These are phyloP conservation scores for Ginglymostoma cirratum DNA, from an alignment of 2,113 vertebrate genomes.

Conservation along the genomic window DNA sequence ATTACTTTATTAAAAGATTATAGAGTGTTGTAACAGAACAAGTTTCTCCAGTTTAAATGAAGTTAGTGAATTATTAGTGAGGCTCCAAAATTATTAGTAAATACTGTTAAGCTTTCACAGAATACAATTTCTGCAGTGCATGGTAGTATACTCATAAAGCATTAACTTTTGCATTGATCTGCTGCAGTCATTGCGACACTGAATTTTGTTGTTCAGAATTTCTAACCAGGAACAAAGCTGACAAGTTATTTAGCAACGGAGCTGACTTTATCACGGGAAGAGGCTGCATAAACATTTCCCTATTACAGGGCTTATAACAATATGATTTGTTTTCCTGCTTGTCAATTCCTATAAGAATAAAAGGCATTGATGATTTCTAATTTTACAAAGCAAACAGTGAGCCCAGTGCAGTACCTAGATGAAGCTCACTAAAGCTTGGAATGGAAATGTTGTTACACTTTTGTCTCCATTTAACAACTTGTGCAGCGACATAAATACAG, in stretches of 20 bases:
- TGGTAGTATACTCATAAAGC: not conserved
- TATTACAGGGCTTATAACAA: not conserved
- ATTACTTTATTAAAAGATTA: not conserved
- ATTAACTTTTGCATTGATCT: constrained; percentile 31
- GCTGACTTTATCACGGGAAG: not conserved
- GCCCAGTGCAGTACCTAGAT: not conserved
- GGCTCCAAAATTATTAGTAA: not conserved
- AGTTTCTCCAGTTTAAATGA: not conserved
- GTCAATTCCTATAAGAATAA: not conserved
- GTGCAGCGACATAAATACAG: constrained; percentile 25
- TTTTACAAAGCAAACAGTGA: not conserved
- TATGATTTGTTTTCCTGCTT: no score
- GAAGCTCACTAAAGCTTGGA: not conserved
- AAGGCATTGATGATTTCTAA: constrained; percentile 1
- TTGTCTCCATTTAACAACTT: not conserved
- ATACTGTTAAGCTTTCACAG: not conserved
- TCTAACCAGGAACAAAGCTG: constrained; percentile 8
- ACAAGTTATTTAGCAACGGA: constrained; percentile 8
- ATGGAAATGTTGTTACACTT: not conserved
- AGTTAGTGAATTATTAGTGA: not conserved
- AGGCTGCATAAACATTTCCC: not conserved
- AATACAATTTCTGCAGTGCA: not conserved
- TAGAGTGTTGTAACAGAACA: no score
- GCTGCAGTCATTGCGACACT: not conserved
- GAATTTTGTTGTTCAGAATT: not conserved